Conservation (phyloP, 2,888 invertebrate genomes). For the Hyles lineata region DNA sequence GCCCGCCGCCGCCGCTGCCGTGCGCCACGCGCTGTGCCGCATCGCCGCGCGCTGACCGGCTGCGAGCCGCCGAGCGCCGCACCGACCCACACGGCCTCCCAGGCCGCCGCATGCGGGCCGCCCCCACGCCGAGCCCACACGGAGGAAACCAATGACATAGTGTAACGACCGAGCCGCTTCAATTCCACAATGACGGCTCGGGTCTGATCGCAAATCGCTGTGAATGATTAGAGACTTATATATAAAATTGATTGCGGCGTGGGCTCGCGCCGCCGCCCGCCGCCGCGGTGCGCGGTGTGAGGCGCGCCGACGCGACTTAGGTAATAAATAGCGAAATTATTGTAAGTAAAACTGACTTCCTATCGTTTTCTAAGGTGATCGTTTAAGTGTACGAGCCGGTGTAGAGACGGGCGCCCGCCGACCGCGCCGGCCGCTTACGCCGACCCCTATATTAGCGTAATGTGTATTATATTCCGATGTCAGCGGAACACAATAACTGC, state of each 20-base stretch:
- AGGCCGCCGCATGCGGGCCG: slow-evolving; percentile 33
- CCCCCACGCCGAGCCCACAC: slow-evolving; percentile 26
- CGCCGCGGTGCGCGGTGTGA: slow-evolving; percentile 46
- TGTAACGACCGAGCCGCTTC: slow-evolving; percentile 38
- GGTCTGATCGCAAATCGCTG: slow-evolving; percentile 46
- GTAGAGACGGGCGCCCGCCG: slow-evolving; percentile 24
- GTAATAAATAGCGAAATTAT: slow-evolving; percentile 78
- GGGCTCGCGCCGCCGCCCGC: slow-evolving; percentile 49
- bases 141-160: slow-evolving; percentile 9
- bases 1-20: slow-evolving; percentile 76
- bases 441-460: slow-evolving; percentile 46
- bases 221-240: slow-evolving; percentile 72
- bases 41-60: slow-evolving; percentile 69
- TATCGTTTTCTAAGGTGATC: slow-evolving; percentile 78
- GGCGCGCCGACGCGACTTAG: slow-evolving; percentile 59
- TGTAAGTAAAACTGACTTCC: slow-evolving; percentile 82
- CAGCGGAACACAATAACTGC: slow-evolving; percentile 28
- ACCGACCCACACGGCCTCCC: slow-evolving; percentile 26
- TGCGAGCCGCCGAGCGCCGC: slow-evolving; percentile 41
- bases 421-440: slow-evolving; percentile 42
- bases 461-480: slow-evolving; percentile 27
- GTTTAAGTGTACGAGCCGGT: slow-evolving; percentile 25
- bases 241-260: slow-evolving; percentile 67
- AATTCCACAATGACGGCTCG: slow-evolving; percentile 47
- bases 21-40: slow-evolving; percentile 75